Percentiles rank a stretch among this genome's conserved stretches.
Evolutionary conservation across 2,888 invertebrate species (phyloP).

Genomic region (Agrotis exclamationis): DNA sequence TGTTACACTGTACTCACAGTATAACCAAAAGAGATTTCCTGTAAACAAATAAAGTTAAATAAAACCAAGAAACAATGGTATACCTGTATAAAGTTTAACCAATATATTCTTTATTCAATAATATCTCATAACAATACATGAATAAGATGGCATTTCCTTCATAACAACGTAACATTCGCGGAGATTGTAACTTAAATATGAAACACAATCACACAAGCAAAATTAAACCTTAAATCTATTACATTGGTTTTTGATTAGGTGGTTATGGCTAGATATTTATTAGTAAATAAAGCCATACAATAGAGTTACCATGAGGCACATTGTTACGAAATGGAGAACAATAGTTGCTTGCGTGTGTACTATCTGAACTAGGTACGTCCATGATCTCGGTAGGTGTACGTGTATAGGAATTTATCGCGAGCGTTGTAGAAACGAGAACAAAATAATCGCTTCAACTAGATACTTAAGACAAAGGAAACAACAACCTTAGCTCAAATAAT

Average conservation of each 20-base stretch:
- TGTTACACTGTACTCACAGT: background rate
- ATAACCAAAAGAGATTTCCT: background rate
- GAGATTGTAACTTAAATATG: slow-evolving; percentile 24
- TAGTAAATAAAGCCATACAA: slow-evolving; percentile 53
- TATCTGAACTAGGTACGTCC: slow-evolving; percentile 37
- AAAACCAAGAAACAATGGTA: slow-evolving; percentile 4
- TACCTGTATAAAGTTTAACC: background rate
- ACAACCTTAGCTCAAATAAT: background rate
- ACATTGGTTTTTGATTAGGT: background rate
- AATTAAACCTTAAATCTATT: slow-evolving; percentile 17
- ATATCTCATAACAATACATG: slow-evolving; percentile 6
- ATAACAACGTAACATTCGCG: slow-evolving; percentile 18
- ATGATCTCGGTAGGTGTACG: slow-evolving; percentile 43
- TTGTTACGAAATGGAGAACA: slow-evolving; percentile 58
- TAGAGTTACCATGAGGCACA: slow-evolving; percentile 38
- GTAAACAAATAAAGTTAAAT: background rate
- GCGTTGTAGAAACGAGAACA: slow-evolving; percentile 34
- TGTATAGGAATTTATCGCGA: slow-evolving; percentile 29
- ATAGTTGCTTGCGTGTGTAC: slow-evolving; percentile 54
- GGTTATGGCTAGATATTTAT: slow-evolving; percentile 42
- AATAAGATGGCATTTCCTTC: slow-evolving; percentile 44
- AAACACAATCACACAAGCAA: slow-evolving; percentile 12
- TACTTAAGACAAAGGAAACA: background rate
- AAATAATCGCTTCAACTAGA: slow-evolving; percentile 12
- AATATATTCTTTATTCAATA: slow-evolving; percentile 2